A percentile compares a stretch with the other conserved stretches of the same genome.
These are phyloP conservation scores for Lithosia quadra DNA, from an alignment of 2,888 invertebrate species.

Conservation along the genomic window DNA sequence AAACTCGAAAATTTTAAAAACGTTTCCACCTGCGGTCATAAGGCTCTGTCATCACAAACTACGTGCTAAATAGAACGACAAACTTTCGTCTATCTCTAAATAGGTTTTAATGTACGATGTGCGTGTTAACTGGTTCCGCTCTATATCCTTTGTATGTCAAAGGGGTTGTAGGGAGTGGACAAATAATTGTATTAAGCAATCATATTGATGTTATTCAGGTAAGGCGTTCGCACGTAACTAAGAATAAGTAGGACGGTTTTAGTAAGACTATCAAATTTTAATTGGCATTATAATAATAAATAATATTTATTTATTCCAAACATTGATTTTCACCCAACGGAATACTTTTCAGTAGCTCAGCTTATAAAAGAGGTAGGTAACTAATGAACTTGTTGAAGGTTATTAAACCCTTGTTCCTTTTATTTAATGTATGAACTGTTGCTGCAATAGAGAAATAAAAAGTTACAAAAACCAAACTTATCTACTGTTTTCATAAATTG, in stretches of 20 bases:
- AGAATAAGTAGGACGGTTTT: background rate
- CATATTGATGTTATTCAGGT: conserved; percentile 10
- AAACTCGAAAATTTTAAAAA: background rate
- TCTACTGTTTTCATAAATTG: too few species aligned
- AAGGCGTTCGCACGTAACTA: background rate
- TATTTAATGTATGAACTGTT: too few species aligned
- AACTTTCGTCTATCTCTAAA: conserved; percentile 45
- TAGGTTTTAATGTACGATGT: conserved; percentile 57
- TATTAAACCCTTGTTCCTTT: background rate
- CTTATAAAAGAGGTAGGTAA: background rate
- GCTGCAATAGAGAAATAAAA: too few species aligned
- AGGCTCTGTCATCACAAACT: conserved; percentile 20
- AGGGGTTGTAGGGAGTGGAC: conserved; percentile 28
- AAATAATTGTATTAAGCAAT: conserved; percentile 24
- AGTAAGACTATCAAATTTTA: too few species aligned
- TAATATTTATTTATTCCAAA: background rate
- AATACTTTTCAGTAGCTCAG: background rate
- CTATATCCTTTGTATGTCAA: conserved; percentile 47
- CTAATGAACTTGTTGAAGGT: background rate
- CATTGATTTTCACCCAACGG: background rate
- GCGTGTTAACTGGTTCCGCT: conserved; percentile 55
- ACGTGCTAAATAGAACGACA: conserved; percentile 38
- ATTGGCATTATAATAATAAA: too few species aligned
- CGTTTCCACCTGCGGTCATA: background rate
- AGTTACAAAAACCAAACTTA: too few species aligned